Evolutionary conservation across 2,888 invertebrate species (phyloP).

Genomic region (Xestia rhomboidea): DNA sequence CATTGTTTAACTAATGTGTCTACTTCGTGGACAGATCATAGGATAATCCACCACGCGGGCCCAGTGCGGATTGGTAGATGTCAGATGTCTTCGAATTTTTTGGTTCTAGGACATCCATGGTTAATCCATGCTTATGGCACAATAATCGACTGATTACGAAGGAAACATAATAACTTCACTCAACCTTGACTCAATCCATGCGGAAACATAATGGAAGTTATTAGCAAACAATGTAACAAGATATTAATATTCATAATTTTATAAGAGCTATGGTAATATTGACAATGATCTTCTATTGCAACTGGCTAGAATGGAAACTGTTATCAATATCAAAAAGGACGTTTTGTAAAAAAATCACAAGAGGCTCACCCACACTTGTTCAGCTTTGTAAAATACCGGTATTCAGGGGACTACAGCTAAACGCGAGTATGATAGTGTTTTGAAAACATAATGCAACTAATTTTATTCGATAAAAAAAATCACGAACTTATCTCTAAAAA

Average conservation of each 20-base stretch:
- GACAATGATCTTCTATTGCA: conserved; percentile 17
- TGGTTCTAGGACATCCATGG: no score
- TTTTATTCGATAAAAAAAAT: no score
- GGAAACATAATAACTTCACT: conserved; percentile 6
- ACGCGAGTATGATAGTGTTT: no score
- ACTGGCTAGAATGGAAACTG: background rate
- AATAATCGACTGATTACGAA: conserved; percentile 9
- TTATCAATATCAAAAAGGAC: no score
- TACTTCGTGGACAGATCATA: no score
- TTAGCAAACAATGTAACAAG: conserved; percentile 39
- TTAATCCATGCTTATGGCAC: background rate
- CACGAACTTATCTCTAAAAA: no score
- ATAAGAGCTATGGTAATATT: conserved; percentile 15
- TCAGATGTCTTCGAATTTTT: no score
- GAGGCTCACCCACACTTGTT: background rate
- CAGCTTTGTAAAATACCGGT: background rate
- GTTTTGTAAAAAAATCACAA: background rate
- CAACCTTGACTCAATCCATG: conserved; percentile 43
- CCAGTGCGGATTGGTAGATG: no score
- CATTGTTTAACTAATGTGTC: no score
- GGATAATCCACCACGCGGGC: no score
- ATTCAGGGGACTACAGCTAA: no score
- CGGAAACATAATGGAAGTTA: conserved; percentile 49
- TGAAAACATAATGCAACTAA: no score
- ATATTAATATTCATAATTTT: conserved; percentile 25